Evolutionary conservation across 2,797 vertebrate species (phyloP).

Genomic region (Tapera naevia): DNA sequence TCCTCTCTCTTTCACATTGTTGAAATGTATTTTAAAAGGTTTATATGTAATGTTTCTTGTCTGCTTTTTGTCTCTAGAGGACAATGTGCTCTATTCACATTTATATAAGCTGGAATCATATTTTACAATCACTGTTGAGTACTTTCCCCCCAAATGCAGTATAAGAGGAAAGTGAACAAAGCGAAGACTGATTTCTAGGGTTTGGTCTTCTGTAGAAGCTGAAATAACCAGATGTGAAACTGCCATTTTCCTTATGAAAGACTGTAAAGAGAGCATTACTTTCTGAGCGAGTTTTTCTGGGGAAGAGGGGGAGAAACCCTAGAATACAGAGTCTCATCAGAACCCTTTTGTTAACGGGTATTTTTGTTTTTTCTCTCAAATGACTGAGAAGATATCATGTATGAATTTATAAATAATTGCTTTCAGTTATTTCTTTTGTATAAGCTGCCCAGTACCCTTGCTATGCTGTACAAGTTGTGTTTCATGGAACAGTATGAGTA

Average conservation of each 20-base stretch:
- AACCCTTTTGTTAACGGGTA: slow-evolving; percentile 78
- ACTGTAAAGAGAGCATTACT: slow-evolving; percentile 63
- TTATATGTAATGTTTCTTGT: slow-evolving; percentile 63
- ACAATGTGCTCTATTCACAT: slow-evolving; percentile 63
- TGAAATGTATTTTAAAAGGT: slow-evolving; percentile 69
- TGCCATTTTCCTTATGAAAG: slow-evolving; percentile 60
- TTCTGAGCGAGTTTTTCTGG: slow-evolving; percentile 69
- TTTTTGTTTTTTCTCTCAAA: slow-evolving; percentile 75
- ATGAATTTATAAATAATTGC: slow-evolving; percentile 78
- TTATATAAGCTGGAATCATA: slow-evolving; percentile 74
- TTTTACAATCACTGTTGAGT: slow-evolving; percentile 59
- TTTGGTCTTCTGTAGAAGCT: slow-evolving; percentile 62
- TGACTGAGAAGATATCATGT: slow-evolving; percentile 73
- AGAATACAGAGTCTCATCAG: slow-evolving; percentile 69
- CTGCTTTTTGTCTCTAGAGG: slow-evolving; percentile 63
- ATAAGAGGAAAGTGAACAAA: slow-evolving; percentile 49
- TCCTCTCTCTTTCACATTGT: slow-evolving; percentile 52
- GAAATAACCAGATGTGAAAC: slow-evolving; percentile 58
- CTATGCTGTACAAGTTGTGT: slow-evolving; percentile 82
- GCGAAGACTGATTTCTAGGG: slow-evolving; percentile 63
- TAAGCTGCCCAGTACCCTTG: slow-evolving; percentile 77
- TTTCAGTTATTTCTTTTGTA: slow-evolving; percentile 81
- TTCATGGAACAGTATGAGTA: slow-evolving; percentile 78
- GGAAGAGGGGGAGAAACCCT: slow-evolving; percentile 60
- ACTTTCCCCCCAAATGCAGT: slow-evolving; percentile 20